Evolutionary conservation across 2,113 vertebrate species (phyloP).

Genomic region (Grammomys surdaster): DNA sequence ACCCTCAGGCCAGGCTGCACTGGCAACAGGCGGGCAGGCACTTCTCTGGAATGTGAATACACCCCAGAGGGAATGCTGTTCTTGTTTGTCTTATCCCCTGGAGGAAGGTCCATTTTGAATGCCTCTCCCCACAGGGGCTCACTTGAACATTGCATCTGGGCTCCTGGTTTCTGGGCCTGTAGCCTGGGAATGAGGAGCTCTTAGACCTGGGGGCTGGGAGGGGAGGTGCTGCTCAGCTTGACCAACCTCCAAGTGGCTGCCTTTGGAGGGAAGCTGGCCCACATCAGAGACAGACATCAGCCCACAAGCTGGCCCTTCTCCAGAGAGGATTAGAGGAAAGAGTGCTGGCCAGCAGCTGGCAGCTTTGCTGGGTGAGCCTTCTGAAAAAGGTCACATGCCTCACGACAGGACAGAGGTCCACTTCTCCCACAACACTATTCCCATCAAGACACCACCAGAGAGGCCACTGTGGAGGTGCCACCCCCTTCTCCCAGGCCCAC

Average conservation of each 20-base stretch:
- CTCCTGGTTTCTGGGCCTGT: too few species aligned
- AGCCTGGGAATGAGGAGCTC: too few species aligned
- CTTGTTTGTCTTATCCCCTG: neutral
- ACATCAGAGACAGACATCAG: constrained; percentile 76
- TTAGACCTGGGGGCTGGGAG: too few species aligned
- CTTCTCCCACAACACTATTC: neutral
- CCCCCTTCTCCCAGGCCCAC: neutral
- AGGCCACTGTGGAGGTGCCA: neutral
- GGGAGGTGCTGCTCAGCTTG: constrained; percentile 69
- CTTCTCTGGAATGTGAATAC: neutral
- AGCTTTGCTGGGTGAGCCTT: constrained; percentile 33
- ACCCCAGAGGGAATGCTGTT: neutral
- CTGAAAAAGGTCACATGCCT: constrained; percentile 51
- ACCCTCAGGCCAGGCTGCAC: neutral
- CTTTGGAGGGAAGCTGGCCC: constrained; percentile 69
- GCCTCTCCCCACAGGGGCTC: neutral
- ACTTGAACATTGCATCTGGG: neutral
- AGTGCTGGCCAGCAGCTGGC: neutral
- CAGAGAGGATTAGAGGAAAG: constrained; percentile 65
- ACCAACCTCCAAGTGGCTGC: constrained; percentile 79
- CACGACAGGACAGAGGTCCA: neutral
- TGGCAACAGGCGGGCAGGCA: neutral
- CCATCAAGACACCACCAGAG: neutral
- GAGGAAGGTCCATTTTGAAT: neutral
- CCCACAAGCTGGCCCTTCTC: constrained; percentile 74